Conservation (phyloP, 1,140 invertebrate species). For the Dreissena polymorpha region DNA sequence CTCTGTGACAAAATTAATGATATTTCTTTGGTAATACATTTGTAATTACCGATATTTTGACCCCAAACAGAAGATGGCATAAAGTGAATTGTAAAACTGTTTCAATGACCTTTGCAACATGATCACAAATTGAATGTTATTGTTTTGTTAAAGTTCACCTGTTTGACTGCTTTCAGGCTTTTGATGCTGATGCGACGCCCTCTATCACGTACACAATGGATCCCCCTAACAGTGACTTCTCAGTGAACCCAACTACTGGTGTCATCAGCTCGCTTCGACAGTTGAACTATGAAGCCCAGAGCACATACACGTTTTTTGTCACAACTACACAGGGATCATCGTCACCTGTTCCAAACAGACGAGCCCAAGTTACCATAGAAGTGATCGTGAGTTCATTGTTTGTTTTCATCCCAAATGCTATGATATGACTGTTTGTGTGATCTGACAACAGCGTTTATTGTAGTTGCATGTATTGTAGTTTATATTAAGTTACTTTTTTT, state of each 20-base stretch:
- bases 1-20: too few relatives aligned
- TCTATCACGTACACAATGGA: slow-evolving; percentile 34
- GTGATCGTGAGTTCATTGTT: slow-evolving; percentile 60
- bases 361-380: slow-evolving; percentile 54
- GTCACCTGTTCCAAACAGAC: slow-evolving; percentile 10
- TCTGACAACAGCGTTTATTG: too few relatives aligned
- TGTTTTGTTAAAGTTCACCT: too few relatives aligned
- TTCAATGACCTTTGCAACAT: too few relatives aligned
- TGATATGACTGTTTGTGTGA: not conserved
- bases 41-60: too few relatives aligned
- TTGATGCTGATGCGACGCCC: slow-evolving; percentile 59
- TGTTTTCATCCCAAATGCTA: too few relatives aligned
- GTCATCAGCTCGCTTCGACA: slow-evolving; percentile 46
- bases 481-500: too few relatives aligned
- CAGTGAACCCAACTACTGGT: slow-evolving; percentile 49
- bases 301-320: slow-evolving; percentile 60
- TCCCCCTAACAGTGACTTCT: slow-evolving; percentile 48
- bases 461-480: too few relatives aligned
- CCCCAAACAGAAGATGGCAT: too few relatives aligned
- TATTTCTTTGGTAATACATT: too few relatives aligned
- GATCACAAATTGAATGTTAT: too few relatives aligned
- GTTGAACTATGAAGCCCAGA: slow-evolving; percentile 64
- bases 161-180: slow-evolving; percentile 57
- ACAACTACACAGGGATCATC: slow-evolving; percentile 65
- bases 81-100: too few relatives aligned